Evolutionary conservation across 2,113 vertebrate genomes (phyloP), one percentile per base, ranked within the genome.

Genomic region (Chionis minor): DNA sequence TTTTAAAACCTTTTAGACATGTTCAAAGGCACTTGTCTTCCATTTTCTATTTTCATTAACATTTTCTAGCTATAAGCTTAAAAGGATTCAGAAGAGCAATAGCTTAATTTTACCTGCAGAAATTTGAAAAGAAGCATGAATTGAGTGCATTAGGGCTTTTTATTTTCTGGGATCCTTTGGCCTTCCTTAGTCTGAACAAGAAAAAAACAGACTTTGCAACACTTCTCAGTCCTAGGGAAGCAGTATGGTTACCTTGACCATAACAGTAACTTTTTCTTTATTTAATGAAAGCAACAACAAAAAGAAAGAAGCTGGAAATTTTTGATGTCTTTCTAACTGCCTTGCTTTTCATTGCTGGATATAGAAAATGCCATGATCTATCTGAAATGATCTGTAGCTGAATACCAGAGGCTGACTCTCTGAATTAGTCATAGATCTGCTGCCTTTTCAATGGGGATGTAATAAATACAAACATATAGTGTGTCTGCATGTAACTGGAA

Each of bases 131-230:
- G 22, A 83, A 78, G 33, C 2, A 18, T 20, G 5, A 54, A 54
- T 15, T 42, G 14, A 79, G 17, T 58, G 6, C 4, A 18, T 23
- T 14, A 61, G 3, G 11, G 2, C 2, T 49, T 75, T 80, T 59
- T 65, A 35, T 75, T 90, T 90, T 80, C 13, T 45, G 6, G 2
- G 2, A 0, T 0, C 55, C 55, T 22, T 30, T 42, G 12, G 3
- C 4, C 22, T 78, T 78, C 19, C 18, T 88, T 24, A 42, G 9
- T 70, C 22, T 79, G 38, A 69, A 67, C 27, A 67, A 28, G 8
- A 4, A 88, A 90, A 71, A 42, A 66, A 21, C 5, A 74, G 12
- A 44, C 12, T 82, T 85, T 33, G 4, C n/a, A 56, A 7, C 7
- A 73, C 6, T 21, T 78, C 88, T 81, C 47, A 12, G 7, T 81